phyloP scores from a whole-genome alignment of 2,797 vertebrate genomes.

The Silurus aristotelis region DNA sequence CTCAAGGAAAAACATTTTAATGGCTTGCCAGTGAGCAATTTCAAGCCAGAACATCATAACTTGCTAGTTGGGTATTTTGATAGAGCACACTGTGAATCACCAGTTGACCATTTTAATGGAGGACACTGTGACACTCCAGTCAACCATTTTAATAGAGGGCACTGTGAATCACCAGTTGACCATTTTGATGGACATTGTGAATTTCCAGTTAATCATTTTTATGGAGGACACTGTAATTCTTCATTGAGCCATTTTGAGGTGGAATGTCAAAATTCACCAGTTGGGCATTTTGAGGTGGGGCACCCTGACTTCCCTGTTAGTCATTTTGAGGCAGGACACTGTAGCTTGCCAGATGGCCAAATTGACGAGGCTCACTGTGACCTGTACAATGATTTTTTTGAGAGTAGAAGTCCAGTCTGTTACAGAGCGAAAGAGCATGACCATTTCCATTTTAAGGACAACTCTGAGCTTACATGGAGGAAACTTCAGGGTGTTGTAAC shows the following conservation, averaged over 20 bases:
- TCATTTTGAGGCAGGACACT: not conserved
- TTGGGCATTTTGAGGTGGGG: not conserved
- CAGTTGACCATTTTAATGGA: not conserved
- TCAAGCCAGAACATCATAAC: not conserved
- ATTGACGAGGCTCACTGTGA: slow-evolving; percentile 14
- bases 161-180: not conserved
- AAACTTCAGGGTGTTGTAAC: slow-evolving; percentile 82
- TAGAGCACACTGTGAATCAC: too few species aligned
- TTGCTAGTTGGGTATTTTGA: not conserved
- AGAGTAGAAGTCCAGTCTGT: not conserved
- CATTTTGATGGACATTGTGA: not conserved
- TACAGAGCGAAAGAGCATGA: slow-evolving; percentile 50
- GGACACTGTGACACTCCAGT: too few species aligned
- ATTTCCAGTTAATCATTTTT: not conserved
- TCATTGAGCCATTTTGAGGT: not conserved
- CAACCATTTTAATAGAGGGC: not conserved
- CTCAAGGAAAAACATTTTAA: not conserved
- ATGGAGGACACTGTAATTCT: too few species aligned
- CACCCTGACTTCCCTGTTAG: not conserved
- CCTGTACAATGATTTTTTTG: slow-evolving; percentile 16
- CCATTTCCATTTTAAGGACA: not conserved
- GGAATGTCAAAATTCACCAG: not conserved
- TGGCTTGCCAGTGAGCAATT: not conserved
- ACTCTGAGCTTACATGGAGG: slow-evolving; percentile 73
- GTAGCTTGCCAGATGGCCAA: not conserved